These are phyloP conservation scores for Coregonus suidteri DNA, from an alignment of 2,797 vertebrate species.

Conservation along the genomic window DNA sequence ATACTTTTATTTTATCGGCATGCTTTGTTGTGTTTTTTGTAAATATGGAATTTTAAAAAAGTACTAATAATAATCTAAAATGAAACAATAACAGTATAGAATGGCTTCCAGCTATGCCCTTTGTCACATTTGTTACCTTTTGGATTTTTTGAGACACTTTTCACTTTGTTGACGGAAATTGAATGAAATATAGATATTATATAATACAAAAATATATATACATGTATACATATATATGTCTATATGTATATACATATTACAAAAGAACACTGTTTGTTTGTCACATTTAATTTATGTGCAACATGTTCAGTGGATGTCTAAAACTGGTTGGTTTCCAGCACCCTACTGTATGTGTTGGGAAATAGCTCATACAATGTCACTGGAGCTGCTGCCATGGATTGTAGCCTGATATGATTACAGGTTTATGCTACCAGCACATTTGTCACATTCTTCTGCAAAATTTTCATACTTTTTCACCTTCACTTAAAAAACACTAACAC, in stretches of 20 bases:
- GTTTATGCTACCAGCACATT: constrained; percentile 80
- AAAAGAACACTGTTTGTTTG: constrained; percentile 80
- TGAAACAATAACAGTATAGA: constrained; percentile 86
- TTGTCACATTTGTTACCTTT: constrained; percentile 94
- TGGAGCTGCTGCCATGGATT: constrained; percentile 76
- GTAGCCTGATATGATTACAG: constrained; percentile 75
- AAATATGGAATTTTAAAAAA: constrained; percentile 89
- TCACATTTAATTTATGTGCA: constrained; percentile 91
- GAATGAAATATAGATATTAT: constrained; percentile 82
- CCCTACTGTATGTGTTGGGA: constrained; percentile 67
- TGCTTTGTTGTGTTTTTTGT: constrained; percentile 96
- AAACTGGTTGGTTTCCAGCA: constrained; percentile 72
- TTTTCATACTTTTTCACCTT: constrained; percentile 65
- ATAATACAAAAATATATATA: constrained; percentile 81
- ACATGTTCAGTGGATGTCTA: constrained; percentile 88
- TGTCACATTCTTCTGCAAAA: constrained; percentile 65
- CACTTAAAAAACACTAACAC: constrained; percentile 59
- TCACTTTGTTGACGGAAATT: constrained; percentile 84
- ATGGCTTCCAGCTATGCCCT: constrained; percentile 99
- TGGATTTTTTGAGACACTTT: constrained; percentile 88
- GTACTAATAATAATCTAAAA: constrained; percentile 83
- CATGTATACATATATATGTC: constrained; percentile 76
- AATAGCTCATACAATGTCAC: constrained; percentile 74
- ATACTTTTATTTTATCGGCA: constrained; percentile 97
- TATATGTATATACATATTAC: constrained; percentile 79